Conservation (phyloP, 2,113 vertebrate genomes). For the Hymenochirus boettgeri region DNA sequence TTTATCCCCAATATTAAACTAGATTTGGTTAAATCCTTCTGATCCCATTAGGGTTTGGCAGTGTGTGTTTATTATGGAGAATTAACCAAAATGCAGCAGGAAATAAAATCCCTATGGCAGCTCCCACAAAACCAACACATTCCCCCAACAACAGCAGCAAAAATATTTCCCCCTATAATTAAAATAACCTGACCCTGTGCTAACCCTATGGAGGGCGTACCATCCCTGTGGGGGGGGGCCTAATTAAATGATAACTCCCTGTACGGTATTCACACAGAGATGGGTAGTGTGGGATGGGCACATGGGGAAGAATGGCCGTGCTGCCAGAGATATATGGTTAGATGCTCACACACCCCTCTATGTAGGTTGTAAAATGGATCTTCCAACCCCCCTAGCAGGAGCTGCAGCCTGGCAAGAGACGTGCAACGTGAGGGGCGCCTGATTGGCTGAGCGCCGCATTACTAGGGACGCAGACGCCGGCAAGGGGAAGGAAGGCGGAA, state of each 20-base stretch:
- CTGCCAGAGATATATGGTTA: no score
- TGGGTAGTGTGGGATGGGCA: not conserved
- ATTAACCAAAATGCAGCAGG: not conserved
- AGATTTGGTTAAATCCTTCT: no score
- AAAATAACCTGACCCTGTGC: constrained; percentile 13
- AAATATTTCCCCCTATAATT: constrained; percentile 31
- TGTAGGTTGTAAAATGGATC: not conserved
- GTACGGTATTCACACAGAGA: no score
- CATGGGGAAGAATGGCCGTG: not conserved
- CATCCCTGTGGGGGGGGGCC: constrained; percentile 4
- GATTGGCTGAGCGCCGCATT: constrained; percentile 50
- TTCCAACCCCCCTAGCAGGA: constrained; percentile 15
- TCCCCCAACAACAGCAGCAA: not conserved
- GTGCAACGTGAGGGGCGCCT: constrained; percentile 53
- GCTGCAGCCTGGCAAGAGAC: constrained; percentile 38
- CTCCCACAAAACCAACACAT: constrained; percentile 9
- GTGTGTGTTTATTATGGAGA: no score
- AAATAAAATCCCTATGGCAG: not conserved
- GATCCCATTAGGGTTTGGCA: no score
- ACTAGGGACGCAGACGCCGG: constrained; percentile 4
- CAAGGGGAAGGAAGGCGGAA: not conserved
- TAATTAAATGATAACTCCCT: accelerated
- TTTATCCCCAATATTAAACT: no score
- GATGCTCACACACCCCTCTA: not conserved
- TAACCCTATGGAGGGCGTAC: not conserved